These are phyloP conservation scores for Periophthalmus magnuspinnatus DNA, from an alignment of 2,797 vertebrate genomes.

Conservation along the genomic window DNA sequence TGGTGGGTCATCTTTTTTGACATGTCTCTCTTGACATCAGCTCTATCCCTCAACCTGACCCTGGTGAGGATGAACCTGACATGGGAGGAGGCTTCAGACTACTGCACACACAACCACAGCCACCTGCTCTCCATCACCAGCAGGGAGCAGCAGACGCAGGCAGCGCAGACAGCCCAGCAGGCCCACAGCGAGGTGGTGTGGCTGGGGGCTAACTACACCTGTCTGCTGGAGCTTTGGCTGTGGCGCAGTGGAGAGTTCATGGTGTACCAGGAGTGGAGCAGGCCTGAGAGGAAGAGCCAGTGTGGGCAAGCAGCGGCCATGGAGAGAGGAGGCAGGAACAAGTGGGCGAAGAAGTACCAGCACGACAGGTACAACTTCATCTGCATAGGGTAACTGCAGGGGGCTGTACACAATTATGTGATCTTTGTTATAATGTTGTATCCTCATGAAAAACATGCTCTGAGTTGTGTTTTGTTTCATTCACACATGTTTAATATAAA, in stretches of 20 bases:
- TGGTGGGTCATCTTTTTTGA: too few relatives aligned
- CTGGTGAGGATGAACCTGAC: rapidly evolving
- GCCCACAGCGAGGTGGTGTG: neutral
- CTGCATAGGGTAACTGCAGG: too few relatives aligned
- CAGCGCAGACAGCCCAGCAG: neutral
- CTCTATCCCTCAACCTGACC: neutral
- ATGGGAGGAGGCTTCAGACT: slow-evolving; percentile 7
- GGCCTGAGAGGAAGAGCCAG: rapidly evolving
- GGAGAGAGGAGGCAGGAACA: neutral
- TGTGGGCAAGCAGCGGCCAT: neutral
- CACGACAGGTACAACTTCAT: neutral
- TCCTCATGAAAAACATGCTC: too few relatives aligned
- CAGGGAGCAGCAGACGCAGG: rapidly evolving
- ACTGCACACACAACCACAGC: neutral
- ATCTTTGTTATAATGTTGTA: neutral
- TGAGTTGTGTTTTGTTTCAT: too few relatives aligned
- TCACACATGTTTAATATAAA: too few relatives aligned
- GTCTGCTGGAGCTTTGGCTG: neutral
- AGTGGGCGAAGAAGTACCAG: neutral
- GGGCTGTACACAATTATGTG: too few relatives aligned
- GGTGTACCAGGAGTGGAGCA: neutral
- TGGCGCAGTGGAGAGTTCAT: neutral
- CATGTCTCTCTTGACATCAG: neutral
- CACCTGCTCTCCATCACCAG: slow-evolving; percentile 29
- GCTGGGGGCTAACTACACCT: neutral